These are phyloP conservation scores for Misgurnus mizolepis DNA, from an alignment of 2,113 vertebrate species.

Conservation along the genomic window DNA sequence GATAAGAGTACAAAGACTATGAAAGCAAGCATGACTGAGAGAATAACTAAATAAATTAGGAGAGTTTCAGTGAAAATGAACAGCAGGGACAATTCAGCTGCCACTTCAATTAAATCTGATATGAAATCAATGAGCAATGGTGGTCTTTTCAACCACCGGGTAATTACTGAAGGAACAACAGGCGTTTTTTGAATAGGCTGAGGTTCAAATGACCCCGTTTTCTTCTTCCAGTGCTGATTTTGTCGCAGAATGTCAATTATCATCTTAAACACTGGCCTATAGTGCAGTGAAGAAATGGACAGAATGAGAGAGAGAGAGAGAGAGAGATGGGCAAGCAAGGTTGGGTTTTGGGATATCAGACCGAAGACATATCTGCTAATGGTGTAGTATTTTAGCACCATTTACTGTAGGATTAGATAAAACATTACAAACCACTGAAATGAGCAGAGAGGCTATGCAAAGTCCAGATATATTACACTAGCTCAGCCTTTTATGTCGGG, in stretches of 20 bases:
- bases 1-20: constrained; percentile 39
- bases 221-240: constrained; percentile 70
- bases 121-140: constrained; percentile 75
- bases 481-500: constrained; percentile 24
- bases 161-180: constrained; percentile 73
- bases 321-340: background rate
- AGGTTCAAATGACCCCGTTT: constrained; percentile 64
- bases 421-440: background rate
- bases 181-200: constrained; percentile 61
- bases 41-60: constrained; percentile 44
- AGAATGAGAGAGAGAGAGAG: constrained; percentile 13
- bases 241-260: constrained; percentile 77
- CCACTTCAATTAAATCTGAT: constrained; percentile 68
- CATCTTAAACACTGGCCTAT: constrained; percentile 57
- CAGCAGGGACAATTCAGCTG: constrained; percentile 47
- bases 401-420: background rate
- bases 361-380: constrained; percentile 13
- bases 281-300: constrained; percentile 23
- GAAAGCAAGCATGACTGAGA: constrained; percentile 31
- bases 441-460: background rate
- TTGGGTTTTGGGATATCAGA: constrained; percentile 3
- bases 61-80: constrained; percentile 51
- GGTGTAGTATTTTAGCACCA: constrained; percentile 16
- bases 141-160: constrained; percentile 64
- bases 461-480: constrained; percentile 13